These are phyloP conservation scores for Notodonta ziczac DNA, from an alignment of 2,888 invertebrate species.

Conservation along the genomic window DNA sequence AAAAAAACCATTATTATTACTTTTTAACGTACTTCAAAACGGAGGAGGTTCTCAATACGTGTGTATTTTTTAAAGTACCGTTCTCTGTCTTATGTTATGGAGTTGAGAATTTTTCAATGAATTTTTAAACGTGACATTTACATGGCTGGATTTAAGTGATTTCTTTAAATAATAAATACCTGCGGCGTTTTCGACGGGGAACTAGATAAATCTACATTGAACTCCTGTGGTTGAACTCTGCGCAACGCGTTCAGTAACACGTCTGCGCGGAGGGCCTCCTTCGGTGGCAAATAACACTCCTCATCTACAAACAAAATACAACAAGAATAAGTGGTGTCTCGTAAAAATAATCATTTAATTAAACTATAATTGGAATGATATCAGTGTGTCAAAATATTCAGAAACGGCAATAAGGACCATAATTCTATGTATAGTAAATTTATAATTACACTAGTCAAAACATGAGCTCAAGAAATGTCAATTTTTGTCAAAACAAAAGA, in stretches of 20 bases:
- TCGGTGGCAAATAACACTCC: constrained; percentile 71
- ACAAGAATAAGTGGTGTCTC: not conserved
- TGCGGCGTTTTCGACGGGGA: constrained; percentile 61
- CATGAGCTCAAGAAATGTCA: no score
- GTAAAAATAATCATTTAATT: no score
- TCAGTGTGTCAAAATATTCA: no score
- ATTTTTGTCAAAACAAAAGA: no score
- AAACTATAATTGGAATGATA: no score
- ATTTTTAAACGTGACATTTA: not conserved
- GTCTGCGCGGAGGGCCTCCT: constrained; percentile 69
- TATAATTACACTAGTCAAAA: no score
- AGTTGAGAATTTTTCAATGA: no score
- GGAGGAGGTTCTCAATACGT: no score
- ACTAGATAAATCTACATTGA: constrained; percentile 65
- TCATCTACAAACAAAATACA: constrained; percentile 53
- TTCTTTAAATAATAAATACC: constrained; percentile 40
- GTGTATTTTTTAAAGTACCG: no score
- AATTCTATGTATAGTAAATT: no score
- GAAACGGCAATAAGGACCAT: no score
- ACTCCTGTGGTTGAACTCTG: constrained; percentile 64
- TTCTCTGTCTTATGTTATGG: no score
- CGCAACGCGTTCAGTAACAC: constrained; percentile 67
- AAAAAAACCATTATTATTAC: constrained; percentile 1
- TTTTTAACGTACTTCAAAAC: not conserved
- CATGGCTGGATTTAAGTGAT: not conserved